phyloP scores from a whole-genome alignment of 92 coral and sea anemone genomes.

The Epizoanthus scotinus region DNA sequence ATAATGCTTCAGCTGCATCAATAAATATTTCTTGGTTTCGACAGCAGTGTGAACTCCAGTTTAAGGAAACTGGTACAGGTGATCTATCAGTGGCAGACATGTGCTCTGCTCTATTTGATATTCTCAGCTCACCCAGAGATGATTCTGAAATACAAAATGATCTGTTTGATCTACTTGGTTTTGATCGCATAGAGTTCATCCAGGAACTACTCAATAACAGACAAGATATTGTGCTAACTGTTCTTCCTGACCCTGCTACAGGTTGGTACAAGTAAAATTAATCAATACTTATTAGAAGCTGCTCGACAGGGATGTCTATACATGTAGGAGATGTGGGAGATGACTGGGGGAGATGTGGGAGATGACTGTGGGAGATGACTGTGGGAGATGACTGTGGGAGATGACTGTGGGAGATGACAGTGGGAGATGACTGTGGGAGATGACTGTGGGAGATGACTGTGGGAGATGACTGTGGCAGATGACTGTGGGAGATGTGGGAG shows the following conservation, averaged over 20 bases:
- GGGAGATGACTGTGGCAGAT: too few species aligned
- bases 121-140: slow-evolving; percentile 84
- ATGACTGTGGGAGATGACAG: too few species aligned
- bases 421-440: too few species aligned
- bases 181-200: slow-evolving; percentile 94
- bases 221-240: slow-evolving; percentile 58
- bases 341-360: too few species aligned
- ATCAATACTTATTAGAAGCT: neutral
- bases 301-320: too few species aligned
- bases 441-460: too few species aligned
- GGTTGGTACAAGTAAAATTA: slow-evolving; percentile 25
- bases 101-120: slow-evolving; percentile 95
- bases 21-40: slow-evolving; percentile 75
- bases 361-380: too few species aligned
- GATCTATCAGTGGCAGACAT: slow-evolving; percentile 74
- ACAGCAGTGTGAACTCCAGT: slow-evolving; percentile 71
- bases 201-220: slow-evolving; percentile 73
- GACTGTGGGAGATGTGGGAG: too few species aligned
- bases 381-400: too few species aligned
- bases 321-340: too few species aligned
- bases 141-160: slow-evolving; percentile 90
- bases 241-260: slow-evolving; percentile 16
- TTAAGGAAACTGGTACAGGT: slow-evolving; percentile 58
- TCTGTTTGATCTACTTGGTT: slow-evolving; percentile 89
- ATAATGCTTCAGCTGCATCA: slow-evolving; percentile 10